Conservation (phyloP, 2,888 invertebrate genomes). For the Trilocha varians region DNA sequence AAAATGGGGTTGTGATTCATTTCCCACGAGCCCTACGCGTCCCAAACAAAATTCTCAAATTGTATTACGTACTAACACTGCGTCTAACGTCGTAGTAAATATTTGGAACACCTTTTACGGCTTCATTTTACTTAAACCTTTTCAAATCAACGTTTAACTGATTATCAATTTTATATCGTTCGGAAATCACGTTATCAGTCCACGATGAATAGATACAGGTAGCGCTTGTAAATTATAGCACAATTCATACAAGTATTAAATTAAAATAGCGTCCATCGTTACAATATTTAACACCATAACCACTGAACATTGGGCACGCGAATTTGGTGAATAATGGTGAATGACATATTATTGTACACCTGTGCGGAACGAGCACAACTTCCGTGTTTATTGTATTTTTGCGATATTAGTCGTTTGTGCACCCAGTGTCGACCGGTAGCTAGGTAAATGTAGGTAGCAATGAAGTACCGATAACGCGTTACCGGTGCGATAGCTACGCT, state of each 20-base stretch:
- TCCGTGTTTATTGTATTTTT: constrained; percentile 62
- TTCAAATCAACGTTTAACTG: neutral
- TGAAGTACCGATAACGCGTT: constrained; percentile 60
- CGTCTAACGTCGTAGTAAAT: neutral
- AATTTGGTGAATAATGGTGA: neutral
- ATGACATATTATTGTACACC: constrained; percentile 17
- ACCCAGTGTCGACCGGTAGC: constrained; percentile 13
- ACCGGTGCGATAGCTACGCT: constrained; percentile 54
- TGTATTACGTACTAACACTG: constrained; percentile 38
- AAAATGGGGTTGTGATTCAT: constrained; percentile 72
- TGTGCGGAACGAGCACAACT: constrained; percentile 36
- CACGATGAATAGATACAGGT: neutral
- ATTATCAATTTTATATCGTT: neutral
- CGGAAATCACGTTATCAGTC: neutral
- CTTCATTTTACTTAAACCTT: neutral
- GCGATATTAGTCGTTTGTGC: constrained; percentile 42
- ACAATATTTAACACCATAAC: neutral
- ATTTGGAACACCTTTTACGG: neutral
- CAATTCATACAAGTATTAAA: no score
- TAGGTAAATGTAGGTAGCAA: constrained; percentile 38
- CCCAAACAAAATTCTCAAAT: constrained; percentile 46
- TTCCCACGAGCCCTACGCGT: constrained; percentile 58
- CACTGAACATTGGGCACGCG: neutral
- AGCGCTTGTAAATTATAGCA: neutral
- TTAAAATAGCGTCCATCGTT: no score